phyloP scores from a whole-genome alignment of 2,888 invertebrate genomes.

The Junonia oenone region DNA sequence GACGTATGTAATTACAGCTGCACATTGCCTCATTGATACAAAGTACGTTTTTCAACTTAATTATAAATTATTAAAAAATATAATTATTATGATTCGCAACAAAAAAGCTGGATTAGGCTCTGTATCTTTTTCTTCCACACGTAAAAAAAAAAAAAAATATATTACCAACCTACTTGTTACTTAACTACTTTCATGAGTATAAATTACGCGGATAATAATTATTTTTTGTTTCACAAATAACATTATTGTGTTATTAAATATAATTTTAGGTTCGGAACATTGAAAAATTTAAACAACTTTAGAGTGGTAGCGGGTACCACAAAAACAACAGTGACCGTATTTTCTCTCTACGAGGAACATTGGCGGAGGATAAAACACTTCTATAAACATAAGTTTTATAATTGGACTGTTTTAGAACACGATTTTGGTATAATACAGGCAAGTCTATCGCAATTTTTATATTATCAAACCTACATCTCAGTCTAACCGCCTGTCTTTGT shows the following conservation, averaged over 20 bases:
- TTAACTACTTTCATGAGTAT: neutral
- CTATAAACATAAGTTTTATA: constrained; percentile 29
- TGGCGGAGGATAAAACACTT: constrained; percentile 29
- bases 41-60: constrained; percentile 15
- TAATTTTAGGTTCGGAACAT: neutral
- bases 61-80: no score
- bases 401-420: constrained; percentile 23
- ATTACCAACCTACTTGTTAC: no score
- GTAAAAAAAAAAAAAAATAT: no score
- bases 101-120: no score
- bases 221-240: neutral
- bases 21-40: constrained; percentile 34
- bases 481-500: no score
- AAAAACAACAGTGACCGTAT: constrained; percentile 11
- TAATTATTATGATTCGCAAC: no score
- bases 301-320: constrained; percentile 31
- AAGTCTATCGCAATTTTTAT: neutral
- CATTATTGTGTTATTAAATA: neutral
- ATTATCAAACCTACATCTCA: neutral
- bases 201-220: neutral
- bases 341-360: constrained; percentile 24
- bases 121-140: no score
- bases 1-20: constrained; percentile 35
- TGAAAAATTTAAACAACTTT: constrained; percentile 20
- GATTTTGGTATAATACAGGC: constrained; percentile 33